Base-by-base conservation (phyloP, 2,888 invertebrate species). In the Parelbella ahira region DNA sequence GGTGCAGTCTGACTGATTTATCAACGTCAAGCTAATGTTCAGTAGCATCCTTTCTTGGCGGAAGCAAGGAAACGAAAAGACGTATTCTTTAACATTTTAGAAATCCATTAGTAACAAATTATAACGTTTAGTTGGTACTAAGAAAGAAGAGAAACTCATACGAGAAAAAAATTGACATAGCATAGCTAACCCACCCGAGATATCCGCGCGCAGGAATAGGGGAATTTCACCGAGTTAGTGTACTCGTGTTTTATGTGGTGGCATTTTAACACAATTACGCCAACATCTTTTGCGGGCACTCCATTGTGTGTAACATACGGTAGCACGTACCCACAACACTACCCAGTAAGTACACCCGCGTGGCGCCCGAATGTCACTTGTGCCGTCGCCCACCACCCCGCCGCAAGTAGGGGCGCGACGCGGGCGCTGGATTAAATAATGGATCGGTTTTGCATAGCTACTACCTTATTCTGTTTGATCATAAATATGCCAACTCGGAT, bases 321-420 rank as follows among this genome's bases (percentile, higher is more conserved):
- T 52, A 50, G 50, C 58, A 58, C 65, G 69, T 67, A 60, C 59
- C 72, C 68, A 57, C 68, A 66, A 63, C 66, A 65, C 63, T 68
- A 68, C 59, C 63, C 56, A 53, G 64, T 73, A 75, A 77, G 73
- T 69, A 73, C 71, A 61, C 70, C 68, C 71, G 63, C 53, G 74
- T 60, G 69, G 58, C 67, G 65, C 71, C 76, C 66, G 78, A 82
- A 81, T 80, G 82, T 82, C 80, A 78, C 74, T 62, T 69, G 75
- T 70, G 65, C 66, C 63, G 50, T 56, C 69, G 56, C 61, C 61
- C 62, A 25, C 57, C 53, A 49, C 48, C 54, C 53, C 44, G 44
- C 30, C 47, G 18, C 41, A 44, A 34, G 50, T 45, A 60, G 66
- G 66, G 70, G 60, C 63, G 68, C 56, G 56, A 58, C 64, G 54